These are phyloP conservation scores for Lithophane leautieri DNA, from an alignment of 2,888 invertebrate genomes.

Conservation along the genomic window DNA sequence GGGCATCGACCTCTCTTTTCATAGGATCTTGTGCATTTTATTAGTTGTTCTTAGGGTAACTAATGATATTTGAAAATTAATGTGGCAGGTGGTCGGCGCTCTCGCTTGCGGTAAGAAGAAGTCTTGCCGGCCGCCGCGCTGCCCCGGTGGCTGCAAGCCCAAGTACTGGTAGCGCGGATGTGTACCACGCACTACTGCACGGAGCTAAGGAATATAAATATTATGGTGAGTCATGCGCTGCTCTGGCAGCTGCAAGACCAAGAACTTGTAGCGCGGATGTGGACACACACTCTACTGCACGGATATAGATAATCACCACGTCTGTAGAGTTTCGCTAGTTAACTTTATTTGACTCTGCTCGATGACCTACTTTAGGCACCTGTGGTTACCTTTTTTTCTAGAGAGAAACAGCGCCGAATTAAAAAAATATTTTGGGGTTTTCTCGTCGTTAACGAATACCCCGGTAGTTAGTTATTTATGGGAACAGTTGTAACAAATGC, in stretches of 20 bases:
- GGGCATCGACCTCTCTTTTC: not conserved
- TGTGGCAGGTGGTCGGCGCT: slow-evolving; percentile 76
- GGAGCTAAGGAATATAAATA: not conserved
- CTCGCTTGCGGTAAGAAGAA: slow-evolving; percentile 79
- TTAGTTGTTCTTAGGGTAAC: too few species aligned
- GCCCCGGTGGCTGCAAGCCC: slow-evolving; percentile 2
- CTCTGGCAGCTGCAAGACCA: not conserved
- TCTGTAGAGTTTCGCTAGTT: too few species aligned
- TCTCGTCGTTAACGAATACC: too few species aligned
- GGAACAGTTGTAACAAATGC: too few species aligned
- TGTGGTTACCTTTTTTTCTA: too few species aligned
- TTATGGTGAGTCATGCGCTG: slow-evolving; percentile 15
- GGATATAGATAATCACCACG: too few species aligned
- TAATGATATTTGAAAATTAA: not conserved
- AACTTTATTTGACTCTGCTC: too few species aligned
- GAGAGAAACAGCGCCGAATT: too few species aligned
- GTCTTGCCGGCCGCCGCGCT: slow-evolving; percentile 83
- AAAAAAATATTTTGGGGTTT: too few species aligned
- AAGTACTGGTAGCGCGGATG: not conserved
- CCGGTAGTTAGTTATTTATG: too few species aligned
- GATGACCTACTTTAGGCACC: too few species aligned
- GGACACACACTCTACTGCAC: not conserved
- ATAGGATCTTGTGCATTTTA: not conserved
- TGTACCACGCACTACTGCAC: not conserved
- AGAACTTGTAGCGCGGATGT: not conserved